Percentiles rank a stretch among this genome's conserved stretches.
These are phyloP conservation scores for Musca vetustissima DNA, from an alignment of 1,140 invertebrate genomes.

Conservation along the genomic window DNA sequence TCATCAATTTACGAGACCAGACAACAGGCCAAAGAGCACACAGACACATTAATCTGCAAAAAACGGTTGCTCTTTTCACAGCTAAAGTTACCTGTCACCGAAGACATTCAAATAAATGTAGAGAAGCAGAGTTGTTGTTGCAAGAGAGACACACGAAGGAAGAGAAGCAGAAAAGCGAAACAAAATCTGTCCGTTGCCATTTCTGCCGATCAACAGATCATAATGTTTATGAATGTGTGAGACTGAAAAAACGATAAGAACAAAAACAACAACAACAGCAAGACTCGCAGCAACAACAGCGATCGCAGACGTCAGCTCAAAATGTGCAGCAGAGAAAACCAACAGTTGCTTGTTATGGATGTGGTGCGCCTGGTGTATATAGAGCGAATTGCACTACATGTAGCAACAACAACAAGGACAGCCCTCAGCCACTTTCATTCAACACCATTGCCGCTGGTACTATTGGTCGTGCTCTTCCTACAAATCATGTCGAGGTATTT, in stretches of 20 bases:
- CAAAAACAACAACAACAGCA: background rate
- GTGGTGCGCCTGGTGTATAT: background rate
- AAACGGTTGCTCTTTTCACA: background rate
- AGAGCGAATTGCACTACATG: conserved; percentile 4
- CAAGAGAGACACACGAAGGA: background rate
- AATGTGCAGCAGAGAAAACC: background rate
- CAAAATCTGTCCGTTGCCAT: background rate
- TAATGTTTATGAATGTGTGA: background rate
- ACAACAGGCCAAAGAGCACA: conserved; percentile 13
- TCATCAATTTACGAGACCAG: conserved; percentile 26
- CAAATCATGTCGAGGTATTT: background rate
- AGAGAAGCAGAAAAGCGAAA: background rate
- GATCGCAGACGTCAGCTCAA: background rate
- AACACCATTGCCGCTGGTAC: background rate
- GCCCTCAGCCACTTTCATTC: background rate
- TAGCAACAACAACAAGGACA: background rate
- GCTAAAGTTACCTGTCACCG: background rate
- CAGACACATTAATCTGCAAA: conserved; percentile 16
- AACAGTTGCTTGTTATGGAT: background rate
- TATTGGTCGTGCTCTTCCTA: background rate
- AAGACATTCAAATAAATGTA: conserved; percentile 2
- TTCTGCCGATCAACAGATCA: background rate
- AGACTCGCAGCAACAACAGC: background rate
- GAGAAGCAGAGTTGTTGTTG: background rate
- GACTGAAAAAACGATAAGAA: background rate